phyloP scores from a whole-genome alignment of 2,797 vertebrate genomes.

The Chrosomus eos region DNA sequence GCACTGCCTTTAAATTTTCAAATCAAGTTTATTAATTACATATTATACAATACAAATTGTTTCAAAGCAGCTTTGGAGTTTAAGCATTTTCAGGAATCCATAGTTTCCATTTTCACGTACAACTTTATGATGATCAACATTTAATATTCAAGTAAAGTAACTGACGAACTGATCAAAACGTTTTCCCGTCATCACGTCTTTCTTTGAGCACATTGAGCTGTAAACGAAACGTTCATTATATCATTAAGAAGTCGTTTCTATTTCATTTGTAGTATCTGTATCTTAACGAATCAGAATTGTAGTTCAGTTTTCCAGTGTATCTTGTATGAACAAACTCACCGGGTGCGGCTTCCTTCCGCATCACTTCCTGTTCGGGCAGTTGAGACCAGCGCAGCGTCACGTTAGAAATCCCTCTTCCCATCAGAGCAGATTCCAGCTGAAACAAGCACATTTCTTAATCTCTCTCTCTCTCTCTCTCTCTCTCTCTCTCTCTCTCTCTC shows the following conservation, averaged over 20 bases:
- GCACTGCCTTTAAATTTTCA: too few relatives aligned
- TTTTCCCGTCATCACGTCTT: background rate
- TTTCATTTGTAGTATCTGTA: background rate
- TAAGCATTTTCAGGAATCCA: background rate
- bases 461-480: too few relatives aligned
- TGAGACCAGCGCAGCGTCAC: background rate
- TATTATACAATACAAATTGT: background rate
- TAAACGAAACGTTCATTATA: background rate
- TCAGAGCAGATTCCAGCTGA: background rate
- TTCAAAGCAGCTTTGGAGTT: background rate
- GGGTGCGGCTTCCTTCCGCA: background rate
- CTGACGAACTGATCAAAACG: background rate
- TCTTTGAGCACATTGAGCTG: background rate
- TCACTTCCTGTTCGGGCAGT: background rate
- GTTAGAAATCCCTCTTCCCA: background rate
- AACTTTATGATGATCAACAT: background rate
- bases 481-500: too few relatives aligned
- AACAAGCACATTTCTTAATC: background rate
- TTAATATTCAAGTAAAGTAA: background rate
- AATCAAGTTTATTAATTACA: background rate
- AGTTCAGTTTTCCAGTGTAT: background rate
- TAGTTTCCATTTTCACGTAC: background rate
- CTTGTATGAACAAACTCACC: background rate
- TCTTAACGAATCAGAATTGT: background rate
- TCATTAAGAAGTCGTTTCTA: fast-evolving